These are phyloP conservation scores for Cynodonichthys magdalenae DNA, from an alignment of 2,797 vertebrate genomes.

Conservation along the genomic window DNA sequence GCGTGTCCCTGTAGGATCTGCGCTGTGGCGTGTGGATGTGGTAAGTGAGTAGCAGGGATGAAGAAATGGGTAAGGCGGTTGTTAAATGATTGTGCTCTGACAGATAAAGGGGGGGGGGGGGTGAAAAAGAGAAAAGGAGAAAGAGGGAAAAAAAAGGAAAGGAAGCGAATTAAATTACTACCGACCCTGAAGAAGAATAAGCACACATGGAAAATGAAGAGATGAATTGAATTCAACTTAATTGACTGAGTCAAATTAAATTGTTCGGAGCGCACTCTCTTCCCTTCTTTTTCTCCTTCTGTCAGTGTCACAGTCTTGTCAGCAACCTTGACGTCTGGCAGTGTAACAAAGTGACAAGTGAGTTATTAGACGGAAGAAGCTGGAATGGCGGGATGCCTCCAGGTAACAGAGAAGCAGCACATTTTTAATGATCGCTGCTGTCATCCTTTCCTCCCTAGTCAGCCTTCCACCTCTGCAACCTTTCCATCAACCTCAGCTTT, in stretches of 20 bases:
- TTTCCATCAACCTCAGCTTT: conserved; percentile 73
- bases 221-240: conserved; percentile 52
- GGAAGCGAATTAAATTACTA: conserved; percentile 52
- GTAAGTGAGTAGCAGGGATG: conserved; percentile 74
- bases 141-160: conserved; percentile 11
- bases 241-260: conserved; percentile 63
- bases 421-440: conserved; percentile 84
- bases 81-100: conserved; percentile 67
- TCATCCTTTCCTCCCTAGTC: conserved; percentile 79
- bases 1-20: conserved; percentile 90
- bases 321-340: conserved; percentile 88
- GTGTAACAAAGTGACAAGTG: conserved; percentile 94
- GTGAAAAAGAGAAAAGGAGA: conserved; percentile 26
- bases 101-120: conserved; percentile 46
- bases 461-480: conserved; percentile 77
- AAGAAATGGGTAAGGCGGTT: conserved; percentile 65
- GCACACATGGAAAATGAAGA: conserved; percentile 42
- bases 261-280: conserved; percentile 42
- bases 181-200: conserved; percentile 50
- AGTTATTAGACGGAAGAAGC: conserved; percentile 95
- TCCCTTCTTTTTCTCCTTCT: conserved; percentile 63
- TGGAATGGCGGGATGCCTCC: conserved; percentile 88
- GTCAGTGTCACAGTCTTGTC: conserved; percentile 92
- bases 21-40: conserved; percentile 84
- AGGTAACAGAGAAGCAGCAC: conserved; percentile 81